A percentile compares a stretch with the other conserved stretches of the same genome.
Evolutionary conservation across 2,888 invertebrate species (phyloP).

Genomic region (Pandemis cinnamomeana): DNA sequence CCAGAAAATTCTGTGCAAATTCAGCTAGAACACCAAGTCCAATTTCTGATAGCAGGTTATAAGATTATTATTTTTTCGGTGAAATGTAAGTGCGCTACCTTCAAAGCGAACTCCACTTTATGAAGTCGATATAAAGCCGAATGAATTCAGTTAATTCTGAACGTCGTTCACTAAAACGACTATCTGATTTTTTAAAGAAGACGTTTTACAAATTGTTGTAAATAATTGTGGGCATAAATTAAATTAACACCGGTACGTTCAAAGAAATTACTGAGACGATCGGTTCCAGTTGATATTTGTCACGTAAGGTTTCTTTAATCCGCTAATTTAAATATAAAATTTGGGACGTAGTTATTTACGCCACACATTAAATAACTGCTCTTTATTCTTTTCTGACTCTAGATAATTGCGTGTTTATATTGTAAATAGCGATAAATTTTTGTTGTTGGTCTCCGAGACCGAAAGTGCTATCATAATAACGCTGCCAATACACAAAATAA

Average conservation of each 20-base stretch:
- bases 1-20: too few species aligned
- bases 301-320: constrained; percentile 28
- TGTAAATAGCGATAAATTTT: background rate
- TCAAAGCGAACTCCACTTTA: too few species aligned
- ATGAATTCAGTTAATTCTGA: background rate
- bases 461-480: constrained; percentile 12
- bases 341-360: constrained; percentile 4
- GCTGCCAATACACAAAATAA: constrained; percentile 11
- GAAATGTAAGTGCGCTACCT: too few species aligned
- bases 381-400: constrained; percentile 2
- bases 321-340: constrained; percentile 25
- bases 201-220: constrained; percentile 13
- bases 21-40: too few species aligned
- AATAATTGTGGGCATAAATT: constrained; percentile 32
- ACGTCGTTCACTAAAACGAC: background rate
- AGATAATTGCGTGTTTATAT: constrained; percentile 6
- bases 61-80: too few species aligned
- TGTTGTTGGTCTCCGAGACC: constrained; percentile 1
- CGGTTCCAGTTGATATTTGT: constrained; percentile 44
- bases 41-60: too few species aligned
- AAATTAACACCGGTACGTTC: constrained; percentile 43
- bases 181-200: constrained; percentile 8
- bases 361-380: constrained; percentile 20
- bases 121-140: too few species aligned
- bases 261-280: constrained; percentile 48